phyloP scores from a whole-genome alignment of 2,888 invertebrate species.

The Teinopalpus imperialis region DNA sequence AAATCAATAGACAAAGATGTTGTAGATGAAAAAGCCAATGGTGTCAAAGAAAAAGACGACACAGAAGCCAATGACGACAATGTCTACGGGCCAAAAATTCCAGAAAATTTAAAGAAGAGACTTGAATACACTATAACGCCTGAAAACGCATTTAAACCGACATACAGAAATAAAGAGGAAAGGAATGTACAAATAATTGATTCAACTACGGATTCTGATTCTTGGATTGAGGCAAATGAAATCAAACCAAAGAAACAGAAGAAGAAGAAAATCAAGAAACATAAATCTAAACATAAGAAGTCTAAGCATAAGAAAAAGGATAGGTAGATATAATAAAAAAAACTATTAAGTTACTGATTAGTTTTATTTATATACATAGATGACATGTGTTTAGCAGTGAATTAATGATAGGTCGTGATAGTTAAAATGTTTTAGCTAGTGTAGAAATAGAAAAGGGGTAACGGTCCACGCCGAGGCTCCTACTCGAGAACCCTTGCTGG shows the following conservation, averaged over 20 bases:
- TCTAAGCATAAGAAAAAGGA: constrained; percentile 69
- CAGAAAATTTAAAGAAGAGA: constrained; percentile 63
- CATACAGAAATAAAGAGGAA: constrained; percentile 39
- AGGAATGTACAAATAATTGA: constrained; percentile 39
- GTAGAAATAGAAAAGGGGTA: no score
- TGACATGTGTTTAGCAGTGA: no score
- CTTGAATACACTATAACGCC: constrained; percentile 35
- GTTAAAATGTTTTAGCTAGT: no score
- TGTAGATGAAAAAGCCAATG: constrained; percentile 6
- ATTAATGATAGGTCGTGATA: no score
- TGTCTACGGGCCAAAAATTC: constrained; percentile 83
- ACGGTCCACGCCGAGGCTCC: no score
- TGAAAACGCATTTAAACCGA: constrained; percentile 39
- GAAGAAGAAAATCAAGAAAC: constrained; percentile 73
- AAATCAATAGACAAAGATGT: constrained; percentile 29
- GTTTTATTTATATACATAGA: no score
- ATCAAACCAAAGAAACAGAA: constrained; percentile 57
- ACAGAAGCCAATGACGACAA: constrained; percentile 35
- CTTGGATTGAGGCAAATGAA: constrained; percentile 77
- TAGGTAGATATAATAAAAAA: constrained; percentile 39
- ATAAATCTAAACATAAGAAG: constrained; percentile 67
- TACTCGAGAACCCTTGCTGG: no score
- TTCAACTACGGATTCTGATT: constrained; percentile 66
- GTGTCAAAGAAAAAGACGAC: not conserved
- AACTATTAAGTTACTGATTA: no score